These are phyloP conservation scores for Patella ulyssiponensis DNA, from an alignment of 2,888 invertebrate species.

Conservation along the genomic window DNA sequence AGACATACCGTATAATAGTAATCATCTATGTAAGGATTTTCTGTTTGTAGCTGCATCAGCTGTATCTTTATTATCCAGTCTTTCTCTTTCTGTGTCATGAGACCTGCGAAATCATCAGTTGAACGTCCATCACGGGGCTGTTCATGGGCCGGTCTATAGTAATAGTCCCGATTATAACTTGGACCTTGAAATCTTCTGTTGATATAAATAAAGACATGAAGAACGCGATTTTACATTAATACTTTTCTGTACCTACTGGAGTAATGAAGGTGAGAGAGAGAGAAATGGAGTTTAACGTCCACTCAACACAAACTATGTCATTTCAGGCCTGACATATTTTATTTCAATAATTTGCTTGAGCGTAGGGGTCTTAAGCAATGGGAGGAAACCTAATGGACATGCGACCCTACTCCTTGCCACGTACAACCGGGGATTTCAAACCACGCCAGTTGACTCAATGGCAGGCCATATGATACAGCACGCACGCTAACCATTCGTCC, in stretches of 20 bases:
- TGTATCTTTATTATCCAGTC: constrained; percentile 98
- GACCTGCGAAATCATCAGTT: constrained; percentile 80
- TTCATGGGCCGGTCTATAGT: constrained; percentile 15
- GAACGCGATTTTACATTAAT: background rate
- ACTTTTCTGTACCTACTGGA: too few relatives aligned
- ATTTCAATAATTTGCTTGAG: too few relatives aligned
- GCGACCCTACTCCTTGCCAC: too few relatives aligned
- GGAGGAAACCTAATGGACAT: constrained; percentile 14
- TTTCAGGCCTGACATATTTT: too few relatives aligned
- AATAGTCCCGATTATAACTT: constrained; percentile 20
- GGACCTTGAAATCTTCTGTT: constrained; percentile 6
- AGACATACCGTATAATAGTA: constrained; percentile 90
- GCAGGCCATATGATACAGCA: too few relatives aligned
- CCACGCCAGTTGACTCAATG: too few relatives aligned
- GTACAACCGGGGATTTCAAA: too few relatives aligned
- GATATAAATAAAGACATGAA: background rate
- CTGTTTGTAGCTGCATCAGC: constrained; percentile 91
- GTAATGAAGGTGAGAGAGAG: too few relatives aligned
- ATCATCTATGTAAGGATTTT: constrained; percentile 96
- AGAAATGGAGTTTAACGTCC: too few relatives aligned
- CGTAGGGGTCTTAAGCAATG: constrained; percentile 12
- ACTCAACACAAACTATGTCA: too few relatives aligned
- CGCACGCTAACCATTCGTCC: too few relatives aligned
- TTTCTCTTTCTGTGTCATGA: constrained; percentile 95
- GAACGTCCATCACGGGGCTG: constrained; percentile 32